phyloP scores from a whole-genome alignment of 2,797 vertebrate species.

The Scarus forsteni region DNA sequence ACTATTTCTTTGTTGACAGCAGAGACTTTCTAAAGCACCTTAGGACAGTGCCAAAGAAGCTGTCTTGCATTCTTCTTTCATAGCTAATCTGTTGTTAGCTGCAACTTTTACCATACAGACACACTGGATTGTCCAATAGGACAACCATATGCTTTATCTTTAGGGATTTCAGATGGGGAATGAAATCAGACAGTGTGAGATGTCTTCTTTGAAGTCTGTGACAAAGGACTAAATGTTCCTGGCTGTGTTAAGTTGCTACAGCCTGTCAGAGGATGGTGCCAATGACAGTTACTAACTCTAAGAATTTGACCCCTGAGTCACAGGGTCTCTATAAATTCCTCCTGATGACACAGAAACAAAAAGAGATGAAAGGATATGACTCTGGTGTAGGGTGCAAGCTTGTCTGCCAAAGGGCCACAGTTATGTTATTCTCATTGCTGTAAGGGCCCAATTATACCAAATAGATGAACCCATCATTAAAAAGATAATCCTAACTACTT shows the following conservation, averaged over 20 bases:
- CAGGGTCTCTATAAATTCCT: conserved; percentile 1
- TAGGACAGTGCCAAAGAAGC: not conserved
- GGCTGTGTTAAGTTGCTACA: not conserved
- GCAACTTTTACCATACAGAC: not conserved
- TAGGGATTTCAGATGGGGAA: too few relatives aligned
- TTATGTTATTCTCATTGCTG: too few relatives aligned
- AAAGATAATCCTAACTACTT: too few relatives aligned
- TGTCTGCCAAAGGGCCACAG: too few relatives aligned
- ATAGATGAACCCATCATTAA: too few relatives aligned
- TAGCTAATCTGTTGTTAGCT: not conserved
- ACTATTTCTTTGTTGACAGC: not conserved
- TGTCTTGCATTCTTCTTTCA: not conserved
- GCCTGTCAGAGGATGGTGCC: not conserved
- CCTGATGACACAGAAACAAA: conserved; percentile 6
- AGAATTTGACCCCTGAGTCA: not conserved
- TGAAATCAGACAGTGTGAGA: too few relatives aligned
- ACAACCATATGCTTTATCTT: not conserved
- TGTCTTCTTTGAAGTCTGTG: not conserved
- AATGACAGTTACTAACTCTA: not conserved
- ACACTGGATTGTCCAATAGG: not conserved
- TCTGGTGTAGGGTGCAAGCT: not conserved
- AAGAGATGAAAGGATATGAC: not conserved
- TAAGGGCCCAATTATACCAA: too few relatives aligned
- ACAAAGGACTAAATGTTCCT: conserved; percentile 6
- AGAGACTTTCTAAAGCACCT: not conserved